Evolutionary conservation across 2,888 invertebrate species (phyloP).

Genomic region (Noctua janthe): DNA sequence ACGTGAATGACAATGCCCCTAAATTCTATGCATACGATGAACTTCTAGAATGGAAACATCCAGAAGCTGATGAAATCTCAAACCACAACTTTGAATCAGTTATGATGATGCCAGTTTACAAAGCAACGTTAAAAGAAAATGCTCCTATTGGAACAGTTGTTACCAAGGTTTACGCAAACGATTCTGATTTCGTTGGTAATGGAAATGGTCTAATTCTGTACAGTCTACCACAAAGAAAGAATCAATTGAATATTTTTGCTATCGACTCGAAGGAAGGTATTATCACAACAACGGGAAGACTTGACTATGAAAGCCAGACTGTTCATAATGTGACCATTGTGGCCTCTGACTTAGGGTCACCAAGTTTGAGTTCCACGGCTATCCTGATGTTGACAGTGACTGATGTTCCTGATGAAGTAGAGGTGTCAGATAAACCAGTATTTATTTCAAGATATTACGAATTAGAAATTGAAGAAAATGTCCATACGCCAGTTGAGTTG

Average conservation of each 20-base stretch:
- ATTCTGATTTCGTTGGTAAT: slow-evolving; percentile 95
- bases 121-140: slow-evolving; percentile 94
- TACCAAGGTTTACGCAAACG: slow-evolving; percentile 94
- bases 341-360: slow-evolving; percentile 96
- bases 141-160: slow-evolving; percentile 94
- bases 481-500: slow-evolving; percentile 93
- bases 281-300: slow-evolving; percentile 93
- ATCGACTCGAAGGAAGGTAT: slow-evolving; percentile 96
- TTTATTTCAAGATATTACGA: slow-evolving; percentile 94
- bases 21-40: slow-evolving; percentile 95
- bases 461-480: slow-evolving; percentile 95
- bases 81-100: slow-evolving; percentile 90
- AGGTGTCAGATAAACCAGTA: slow-evolving; percentile 86
- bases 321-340: slow-evolving; percentile 94
- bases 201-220: slow-evolving; percentile 96
- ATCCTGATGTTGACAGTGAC: slow-evolving; percentile 92
- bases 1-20: slow-evolving; percentile 96
- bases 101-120: slow-evolving; percentile 93
- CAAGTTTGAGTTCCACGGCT: slow-evolving; percentile 95
- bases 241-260: slow-evolving; percentile 92
- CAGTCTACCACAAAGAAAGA: slow-evolving; percentile 92
- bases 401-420: slow-evolving; percentile 91
- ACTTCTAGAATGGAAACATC: slow-evolving; percentile 86
- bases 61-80: slow-evolving; percentile 85
- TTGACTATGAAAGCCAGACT: slow-evolving; percentile 93